A percentile compares a stretch with the other conserved stretches of the same genome.
phyloP scores from a whole-genome alignment of 2,797 vertebrate genomes.

The Tauraco hartlaubi region DNA sequence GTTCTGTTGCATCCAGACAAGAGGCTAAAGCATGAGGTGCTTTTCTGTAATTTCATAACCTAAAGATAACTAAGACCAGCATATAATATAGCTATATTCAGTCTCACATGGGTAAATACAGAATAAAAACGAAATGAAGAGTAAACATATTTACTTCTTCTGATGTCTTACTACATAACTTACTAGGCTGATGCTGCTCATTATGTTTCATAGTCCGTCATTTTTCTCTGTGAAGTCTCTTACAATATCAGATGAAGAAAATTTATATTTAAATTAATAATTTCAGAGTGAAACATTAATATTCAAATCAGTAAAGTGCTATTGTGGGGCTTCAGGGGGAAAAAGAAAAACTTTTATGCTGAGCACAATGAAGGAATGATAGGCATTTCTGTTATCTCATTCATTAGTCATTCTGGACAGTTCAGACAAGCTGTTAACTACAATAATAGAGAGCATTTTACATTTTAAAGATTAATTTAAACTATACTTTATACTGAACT shows the following conservation, averaged over 20 bases:
- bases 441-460: constrained; percentile 32
- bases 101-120: neutral
- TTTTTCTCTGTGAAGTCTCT: constrained; percentile 1
- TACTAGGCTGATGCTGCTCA: constrained; percentile 18
- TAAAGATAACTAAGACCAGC: neutral
- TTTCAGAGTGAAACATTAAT: constrained; percentile 23
- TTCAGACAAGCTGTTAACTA: constrained; percentile 34
- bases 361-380: constrained; percentile 55
- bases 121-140: neutral
- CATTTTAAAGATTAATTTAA: constrained; percentile 33
- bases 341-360: neutral
- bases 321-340: neutral
- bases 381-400: constrained; percentile 61
- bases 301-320: constrained; percentile 57
- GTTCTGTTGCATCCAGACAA: neutral
- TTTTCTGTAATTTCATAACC: neutral
- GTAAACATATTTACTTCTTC: constrained; percentile 4
- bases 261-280: constrained; percentile 23
- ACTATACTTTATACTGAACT: neutral
- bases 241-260: constrained; percentile 19
- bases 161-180: constrained; percentile 4
- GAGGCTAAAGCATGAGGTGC: neutral
- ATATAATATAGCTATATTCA: neutral
- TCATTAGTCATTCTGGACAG: constrained; percentile 66
- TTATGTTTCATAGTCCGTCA: neutral